Evolutionary conservation across 2,888 invertebrate genomes (phyloP).

Genomic region (Tetragonula carbonaria): DNA sequence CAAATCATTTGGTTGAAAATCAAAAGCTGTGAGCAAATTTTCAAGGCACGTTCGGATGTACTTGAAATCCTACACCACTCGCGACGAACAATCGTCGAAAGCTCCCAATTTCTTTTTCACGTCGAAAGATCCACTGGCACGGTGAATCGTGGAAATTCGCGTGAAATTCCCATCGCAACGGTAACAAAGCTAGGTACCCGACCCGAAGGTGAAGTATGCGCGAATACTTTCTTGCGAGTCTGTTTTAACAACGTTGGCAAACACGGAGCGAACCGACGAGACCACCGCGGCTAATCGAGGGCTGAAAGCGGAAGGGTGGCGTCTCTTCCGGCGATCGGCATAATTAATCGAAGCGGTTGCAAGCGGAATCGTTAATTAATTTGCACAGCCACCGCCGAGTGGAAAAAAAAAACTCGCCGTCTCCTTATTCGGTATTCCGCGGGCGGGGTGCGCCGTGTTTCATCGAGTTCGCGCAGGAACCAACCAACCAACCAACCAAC

Average conservation of each 20-base stretch:
- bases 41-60: neutral
- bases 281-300: conserved; percentile 23
- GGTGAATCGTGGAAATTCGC: neutral
- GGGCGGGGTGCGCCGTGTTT: conserved; percentile 1
- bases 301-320: conserved; percentile 16
- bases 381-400: conserved; percentile 45
- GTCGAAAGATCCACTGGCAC: neutral
- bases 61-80: neutral
- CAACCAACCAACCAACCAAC: too few species aligned
- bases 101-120: neutral
- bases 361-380: conserved; percentile 67
- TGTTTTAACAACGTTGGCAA: neutral
- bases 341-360: conserved; percentile 55
- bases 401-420: conserved; percentile 63
- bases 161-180: too few species aligned
- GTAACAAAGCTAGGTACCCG: neutral
- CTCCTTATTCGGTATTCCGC: conserved; percentile 48
- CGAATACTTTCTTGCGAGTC: neutral
- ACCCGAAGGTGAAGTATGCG: neutral
- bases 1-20: too few species aligned
- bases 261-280: neutral
- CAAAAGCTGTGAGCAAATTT: neutral
- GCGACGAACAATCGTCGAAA: neutral
- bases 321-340: conserved; percentile 48
- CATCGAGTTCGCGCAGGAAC: conserved; percentile 17